These are phyloP conservation scores for Boulengeromyrus knoepffleri DNA, from an alignment of 2,113 vertebrate species.

Conservation along the genomic window DNA sequence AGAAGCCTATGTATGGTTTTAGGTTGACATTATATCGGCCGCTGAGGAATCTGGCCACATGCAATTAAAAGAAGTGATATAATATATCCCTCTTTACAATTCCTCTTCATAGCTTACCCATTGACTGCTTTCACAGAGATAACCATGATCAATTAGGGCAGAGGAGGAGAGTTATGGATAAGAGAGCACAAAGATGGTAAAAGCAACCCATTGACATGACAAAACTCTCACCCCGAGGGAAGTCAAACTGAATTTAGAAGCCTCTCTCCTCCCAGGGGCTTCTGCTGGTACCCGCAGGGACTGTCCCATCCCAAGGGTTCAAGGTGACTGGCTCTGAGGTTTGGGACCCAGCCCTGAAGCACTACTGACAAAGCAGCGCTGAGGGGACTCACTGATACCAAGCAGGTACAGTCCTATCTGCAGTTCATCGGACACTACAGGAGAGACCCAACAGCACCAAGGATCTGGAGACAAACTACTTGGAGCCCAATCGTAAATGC, in stretches of 20 bases:
- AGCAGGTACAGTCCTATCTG: neutral
- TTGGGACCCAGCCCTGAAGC: neutral
- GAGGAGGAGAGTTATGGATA: neutral
- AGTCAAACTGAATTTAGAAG: slow-evolving; percentile 15
- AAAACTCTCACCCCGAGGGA: neutral
- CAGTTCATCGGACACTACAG: neutral
- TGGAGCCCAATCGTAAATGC: neutral
- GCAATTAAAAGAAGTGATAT: neutral
- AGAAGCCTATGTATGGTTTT: neutral
- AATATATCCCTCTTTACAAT: neutral
- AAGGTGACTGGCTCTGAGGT: slow-evolving; percentile 13
- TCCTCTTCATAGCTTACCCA: neutral
- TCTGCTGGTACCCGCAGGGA: slow-evolving; percentile 1
- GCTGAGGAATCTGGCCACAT: neutral
- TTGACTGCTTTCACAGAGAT: neutral
- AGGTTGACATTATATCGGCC: neutral
- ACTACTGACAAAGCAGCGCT: neutral
- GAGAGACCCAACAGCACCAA: neutral
- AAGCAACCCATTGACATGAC: neutral
- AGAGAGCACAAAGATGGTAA: neutral
- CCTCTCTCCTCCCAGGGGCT: slow-evolving; percentile 5
- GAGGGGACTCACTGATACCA: neutral
- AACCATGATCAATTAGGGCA: neutral
- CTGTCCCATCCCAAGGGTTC: neutral
- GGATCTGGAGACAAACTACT: neutral